Conservation (phyloP, 2,888 invertebrate genomes). For the Malthinus flaveolus region DNA sequence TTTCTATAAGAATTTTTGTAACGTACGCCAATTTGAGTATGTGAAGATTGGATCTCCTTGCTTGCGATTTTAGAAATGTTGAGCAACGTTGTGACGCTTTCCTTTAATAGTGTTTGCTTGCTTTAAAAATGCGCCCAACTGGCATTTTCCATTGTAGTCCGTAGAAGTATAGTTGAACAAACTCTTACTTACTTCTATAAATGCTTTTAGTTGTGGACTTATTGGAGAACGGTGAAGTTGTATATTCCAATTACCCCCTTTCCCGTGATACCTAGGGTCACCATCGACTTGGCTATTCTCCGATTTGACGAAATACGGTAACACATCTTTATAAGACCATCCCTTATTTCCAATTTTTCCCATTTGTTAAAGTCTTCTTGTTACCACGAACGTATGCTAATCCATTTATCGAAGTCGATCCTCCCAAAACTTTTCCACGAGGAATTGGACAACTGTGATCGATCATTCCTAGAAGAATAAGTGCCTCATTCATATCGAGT, state of each 20-base stretch:
- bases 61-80: slow-evolving; percentile 72
- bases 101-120: slow-evolving; percentile 60
- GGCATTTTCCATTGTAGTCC: slow-evolving; percentile 66
- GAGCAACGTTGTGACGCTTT: slow-evolving; percentile 71
- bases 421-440: slow-evolving; percentile 34
- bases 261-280: slow-evolving; percentile 67
- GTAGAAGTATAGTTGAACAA: slow-evolving; percentile 60
- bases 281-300: slow-evolving; percentile 48
- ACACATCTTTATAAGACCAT: slow-evolving; percentile 52
- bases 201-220: slow-evolving; percentile 59
- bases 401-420: slow-evolving; percentile 31
- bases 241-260: slow-evolving; percentile 67
- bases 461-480: slow-evolving; percentile 26
- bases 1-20: slow-evolving; percentile 66
- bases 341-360: slow-evolving; percentile 44
- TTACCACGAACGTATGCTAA: slow-evolving; percentile 33
- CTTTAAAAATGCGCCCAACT: slow-evolving; percentile 64
- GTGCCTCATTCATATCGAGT: neutral
- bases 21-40: slow-evolving; percentile 71
- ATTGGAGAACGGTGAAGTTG: slow-evolving; percentile 62
- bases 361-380: slow-evolving; percentile 28
- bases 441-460: slow-evolving; percentile 26
- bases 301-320: slow-evolving; percentile 45
- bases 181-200: slow-evolving; percentile 66
- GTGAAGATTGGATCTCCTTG: slow-evolving; percentile 66